Base-by-base conservation (phyloP, 2,797 vertebrate species). In the Balearica regulorum region DNA sequence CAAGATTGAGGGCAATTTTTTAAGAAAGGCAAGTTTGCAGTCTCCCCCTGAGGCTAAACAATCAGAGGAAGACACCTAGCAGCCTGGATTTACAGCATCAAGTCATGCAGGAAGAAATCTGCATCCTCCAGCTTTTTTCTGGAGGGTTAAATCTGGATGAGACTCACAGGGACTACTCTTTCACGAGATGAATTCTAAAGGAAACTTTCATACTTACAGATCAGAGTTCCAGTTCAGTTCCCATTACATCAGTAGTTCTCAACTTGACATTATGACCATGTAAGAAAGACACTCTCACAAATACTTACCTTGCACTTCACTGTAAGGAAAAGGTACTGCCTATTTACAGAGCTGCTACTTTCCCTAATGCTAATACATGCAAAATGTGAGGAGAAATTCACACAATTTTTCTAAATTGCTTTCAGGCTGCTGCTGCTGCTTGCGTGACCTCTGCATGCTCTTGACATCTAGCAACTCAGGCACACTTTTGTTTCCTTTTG, bases 221-320 rank as follows among this genome's bases (percentile, higher is more conserved):
- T 77, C 76, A 83, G 79, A 90, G 79, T 83, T 73, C 44, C 81
- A 84, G 75, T 62, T 96, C 58, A 43, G 46, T 84, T 96, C 48
- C 91, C 57, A 43, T 87, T 93, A 90, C 81, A 75, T 84, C 91
- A 92, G 81, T 48, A 89, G 86, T 65, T 93, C 54, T 91, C 78
- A 85, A 5, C 28, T 60, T 86, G 58, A 89, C 46, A 79, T 72
- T 75, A 65, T 43, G 73, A 58, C 49, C 81, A 17, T 11, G 17
- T 65, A 53, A 83, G 83, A 88, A 76, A 76, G 51, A 24, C 13
- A 35, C 8, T 92, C 46, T 70, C 37, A 46, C 46, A 73, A 77
- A 46, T 16, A 70, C 13, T 62, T 41, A 17, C 3, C 64, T 91
- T 75, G 46, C 54, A 22, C 31, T 78, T 82, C 25, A 26, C 46